These are phyloP conservation scores for Borostomias antarcticus DNA, from an alignment of 2,797 vertebrate species.

Conservation along the genomic window DNA sequence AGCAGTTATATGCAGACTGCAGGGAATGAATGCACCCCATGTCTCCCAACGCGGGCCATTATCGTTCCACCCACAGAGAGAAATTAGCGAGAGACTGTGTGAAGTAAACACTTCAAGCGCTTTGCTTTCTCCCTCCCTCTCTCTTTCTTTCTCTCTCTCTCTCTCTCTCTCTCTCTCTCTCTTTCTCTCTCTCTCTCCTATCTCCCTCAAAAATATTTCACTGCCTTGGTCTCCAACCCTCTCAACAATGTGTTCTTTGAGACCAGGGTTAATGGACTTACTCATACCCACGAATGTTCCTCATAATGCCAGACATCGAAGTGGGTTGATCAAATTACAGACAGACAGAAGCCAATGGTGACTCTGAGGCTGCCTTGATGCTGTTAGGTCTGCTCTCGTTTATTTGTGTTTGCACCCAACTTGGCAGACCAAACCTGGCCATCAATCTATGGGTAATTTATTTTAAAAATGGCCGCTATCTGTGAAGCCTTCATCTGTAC, in stretches of 20 bases:
- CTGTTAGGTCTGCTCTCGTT: not conserved
- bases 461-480: not conserved
- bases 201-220: slow-evolving; percentile 16
- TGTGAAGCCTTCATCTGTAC: not conserved
- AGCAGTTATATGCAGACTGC: slow-evolving; percentile 9
- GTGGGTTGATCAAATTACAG: slow-evolving; percentile 15
- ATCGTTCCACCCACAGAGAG: slow-evolving; percentile 39
- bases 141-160: not conserved
- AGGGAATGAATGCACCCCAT: slow-evolving; percentile 3
- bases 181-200: not conserved
- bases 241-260: slow-evolving; percentile 47
- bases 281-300: slow-evolving; percentile 15
- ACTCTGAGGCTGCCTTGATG: too few species aligned
- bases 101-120: slow-evolving; percentile 24
- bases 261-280: slow-evolving; percentile 24
- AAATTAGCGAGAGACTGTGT: slow-evolving; percentile 28
- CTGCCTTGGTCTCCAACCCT: slow-evolving; percentile 30
- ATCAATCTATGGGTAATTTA: not conserved
- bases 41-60: slow-evolving; percentile 12
- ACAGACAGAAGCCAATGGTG: not conserved
- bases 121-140: slow-evolving; percentile 7
- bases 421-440: not conserved
- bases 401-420: not conserved
- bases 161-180: slow-evolving; percentile 14
- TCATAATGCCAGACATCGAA: not conserved